Evolutionary conservation across 92 coral and sea anemone genomes (phyloP), one percentile per base, ranked within the genome.

Genomic region (Pocillopora meandrina): DNA sequence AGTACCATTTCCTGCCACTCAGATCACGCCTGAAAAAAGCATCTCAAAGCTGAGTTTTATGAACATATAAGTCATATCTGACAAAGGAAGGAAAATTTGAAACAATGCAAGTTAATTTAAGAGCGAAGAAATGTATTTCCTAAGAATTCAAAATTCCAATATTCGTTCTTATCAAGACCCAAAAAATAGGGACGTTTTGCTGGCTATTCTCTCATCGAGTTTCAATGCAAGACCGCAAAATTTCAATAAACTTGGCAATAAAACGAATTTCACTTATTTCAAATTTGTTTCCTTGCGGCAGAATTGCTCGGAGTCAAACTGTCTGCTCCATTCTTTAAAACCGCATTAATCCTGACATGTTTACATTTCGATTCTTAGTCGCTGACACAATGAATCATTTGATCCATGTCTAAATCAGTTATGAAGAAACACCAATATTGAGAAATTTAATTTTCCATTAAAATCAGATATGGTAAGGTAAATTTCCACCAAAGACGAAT

Each of bases 1-100:
- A 80, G 84, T 68, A 79, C 84, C 84, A 67, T 71, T 70, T 81
- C 85, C 77, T 81, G 85, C 77, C 78, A 79, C 74, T 79, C 83
- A 57, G 60, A 56, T 70, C 55, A 75, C 58, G 62, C 69, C 61
- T 81, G 77, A 70, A 71, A 31, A 71, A 47, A 20, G 65, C 56
- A 62, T 69, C 34, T 80, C 66, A 80, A 68, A 33, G 85, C 36
- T 69, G 60, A 81, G n/a, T 55, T 70, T 11, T n/a, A 71, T 70
- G 85, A 59, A 70, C 71, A 81, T 56, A 16, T 20, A 56, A 55
- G 82, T 49, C 72, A 26, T 11, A 52, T 12, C 33, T 26, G 77
- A 34, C 21, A 19, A 81, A 81, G 71, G 69, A 23, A 35, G 61
- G 77, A 15, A 66, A 65, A 79, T 52, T 23, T 60, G 56, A 57